A percentile compares a stretch with the other conserved stretches of the same genome.
phyloP scores from a whole-genome alignment of 2,888 invertebrate species.

The Coelinius sp. region DNA sequence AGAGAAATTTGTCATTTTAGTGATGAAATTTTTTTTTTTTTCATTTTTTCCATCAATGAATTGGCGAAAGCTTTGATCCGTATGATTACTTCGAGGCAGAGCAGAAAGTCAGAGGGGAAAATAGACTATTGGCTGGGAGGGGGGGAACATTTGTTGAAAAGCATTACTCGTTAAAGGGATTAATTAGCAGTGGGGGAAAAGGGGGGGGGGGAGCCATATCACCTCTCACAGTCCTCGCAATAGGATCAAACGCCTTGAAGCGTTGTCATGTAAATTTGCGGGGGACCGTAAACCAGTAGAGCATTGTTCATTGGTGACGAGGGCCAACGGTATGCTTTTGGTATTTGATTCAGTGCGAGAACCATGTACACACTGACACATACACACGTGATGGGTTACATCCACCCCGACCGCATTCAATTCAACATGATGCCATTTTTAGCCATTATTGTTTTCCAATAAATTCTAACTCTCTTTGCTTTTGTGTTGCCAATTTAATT shows the following conservation, averaged over 20 bases:
- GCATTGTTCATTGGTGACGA: slow-evolving; percentile 34
- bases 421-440: slow-evolving; percentile 13
- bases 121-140: neutral
- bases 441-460: slow-evolving; percentile 3
- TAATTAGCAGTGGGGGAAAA: slow-evolving; percentile 58
- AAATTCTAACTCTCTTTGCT: neutral
- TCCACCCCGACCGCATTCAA: neutral
- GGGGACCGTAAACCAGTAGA: slow-evolving; percentile 46
- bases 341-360: slow-evolving; percentile 39
- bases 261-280: slow-evolving; percentile 56
- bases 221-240: slow-evolving; percentile 35
- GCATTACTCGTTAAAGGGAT: slow-evolving; percentile 51
- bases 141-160: neutral
- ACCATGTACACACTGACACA: neutral
- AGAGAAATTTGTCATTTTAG: neutral
- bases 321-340: slow-evolving; percentile 30
- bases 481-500: neutral
- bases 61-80: neutral
- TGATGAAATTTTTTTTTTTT: neutral
- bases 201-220: slow-evolving; percentile 28
- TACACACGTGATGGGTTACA: slow-evolving; percentile 9
- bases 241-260: slow-evolving; percentile 55
- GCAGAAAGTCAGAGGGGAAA: neutral
- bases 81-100: neutral
- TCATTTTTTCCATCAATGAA: neutral